Evolutionary conservation across 2,888 invertebrate genomes (phyloP).

Genomic region (Cataglyphis altisquamis): DNA sequence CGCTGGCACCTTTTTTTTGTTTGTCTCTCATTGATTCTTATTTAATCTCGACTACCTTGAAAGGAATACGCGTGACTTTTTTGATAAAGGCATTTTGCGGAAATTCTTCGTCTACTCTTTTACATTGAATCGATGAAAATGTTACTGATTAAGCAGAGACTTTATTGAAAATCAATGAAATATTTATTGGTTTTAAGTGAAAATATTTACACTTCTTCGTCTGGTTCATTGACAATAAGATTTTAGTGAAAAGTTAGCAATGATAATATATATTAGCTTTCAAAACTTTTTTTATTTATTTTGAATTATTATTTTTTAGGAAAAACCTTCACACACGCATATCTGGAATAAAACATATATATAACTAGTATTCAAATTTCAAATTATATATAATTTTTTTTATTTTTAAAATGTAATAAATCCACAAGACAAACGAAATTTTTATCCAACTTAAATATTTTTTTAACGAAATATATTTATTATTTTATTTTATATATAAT

Average conservation of each 20-base stretch:
- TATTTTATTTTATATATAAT: not conserved
- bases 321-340: no score
- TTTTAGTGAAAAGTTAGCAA: no score
- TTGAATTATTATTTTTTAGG: not conserved
- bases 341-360: no score
- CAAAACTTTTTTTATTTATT: not conserved
- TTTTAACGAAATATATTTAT: not conserved
- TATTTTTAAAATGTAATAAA: no score
- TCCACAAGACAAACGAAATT: no score
- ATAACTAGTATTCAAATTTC: no score
- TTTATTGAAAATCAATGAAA: not conserved
- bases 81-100: not conserved
- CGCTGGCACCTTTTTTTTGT: slow-evolving; percentile 44
- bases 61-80: slow-evolving; percentile 11
- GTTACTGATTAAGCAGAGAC: not conserved
- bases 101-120: not conserved
- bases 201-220: not conserved
- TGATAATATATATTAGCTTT: no score
- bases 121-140: not conserved
- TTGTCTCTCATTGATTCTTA: slow-evolving; percentile 41
- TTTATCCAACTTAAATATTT: no score
- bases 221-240: not conserved
- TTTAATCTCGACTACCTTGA: slow-evolving; percentile 33
- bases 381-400: no score
- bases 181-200: not conserved